These are phyloP conservation scores for Chrysochloris asiatica DNA, from an alignment of 2,113 vertebrate genomes.

Conservation along the genomic window DNA sequence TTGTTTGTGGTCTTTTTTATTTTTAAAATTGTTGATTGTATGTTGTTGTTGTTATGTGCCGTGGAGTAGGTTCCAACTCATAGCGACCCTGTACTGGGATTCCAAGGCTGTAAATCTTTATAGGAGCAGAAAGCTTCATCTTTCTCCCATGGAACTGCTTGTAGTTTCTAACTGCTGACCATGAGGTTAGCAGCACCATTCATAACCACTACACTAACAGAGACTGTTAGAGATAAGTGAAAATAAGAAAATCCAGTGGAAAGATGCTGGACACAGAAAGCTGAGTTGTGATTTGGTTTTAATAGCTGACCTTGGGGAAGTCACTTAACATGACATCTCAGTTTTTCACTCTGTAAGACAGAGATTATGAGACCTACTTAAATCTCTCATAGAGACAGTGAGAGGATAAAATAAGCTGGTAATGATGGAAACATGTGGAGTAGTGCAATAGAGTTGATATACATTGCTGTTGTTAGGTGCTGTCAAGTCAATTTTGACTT, in stretches of 20 bases:
- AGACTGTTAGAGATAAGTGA: neutral
- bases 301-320: neutral
- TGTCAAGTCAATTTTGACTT: no score
- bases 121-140: no score
- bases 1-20: neutral
- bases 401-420: neutral
- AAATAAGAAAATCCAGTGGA: neutral
- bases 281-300: neutral
- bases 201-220: no score
- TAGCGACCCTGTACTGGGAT: no score
- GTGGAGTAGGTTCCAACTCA: no score
- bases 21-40: neutral
- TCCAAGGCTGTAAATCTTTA: no score
- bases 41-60: no score
- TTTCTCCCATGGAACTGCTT: neutral
- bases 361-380: neutral
- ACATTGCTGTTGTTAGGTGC: no score
- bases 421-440: neutral
- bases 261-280: neutral
- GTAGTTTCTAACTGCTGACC: slow-evolving; percentile 12
- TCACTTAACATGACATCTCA: neutral
- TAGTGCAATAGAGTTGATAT: neutral
- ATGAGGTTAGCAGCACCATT: no score
- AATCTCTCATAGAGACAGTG: neutral
- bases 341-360: neutral